A percentile compares a stretch with the other conserved stretches of the same genome.
These are phyloP conservation scores for Oryzias javanicus DNA, from an alignment of 2,113 vertebrate genomes.

Conservation along the genomic window DNA sequence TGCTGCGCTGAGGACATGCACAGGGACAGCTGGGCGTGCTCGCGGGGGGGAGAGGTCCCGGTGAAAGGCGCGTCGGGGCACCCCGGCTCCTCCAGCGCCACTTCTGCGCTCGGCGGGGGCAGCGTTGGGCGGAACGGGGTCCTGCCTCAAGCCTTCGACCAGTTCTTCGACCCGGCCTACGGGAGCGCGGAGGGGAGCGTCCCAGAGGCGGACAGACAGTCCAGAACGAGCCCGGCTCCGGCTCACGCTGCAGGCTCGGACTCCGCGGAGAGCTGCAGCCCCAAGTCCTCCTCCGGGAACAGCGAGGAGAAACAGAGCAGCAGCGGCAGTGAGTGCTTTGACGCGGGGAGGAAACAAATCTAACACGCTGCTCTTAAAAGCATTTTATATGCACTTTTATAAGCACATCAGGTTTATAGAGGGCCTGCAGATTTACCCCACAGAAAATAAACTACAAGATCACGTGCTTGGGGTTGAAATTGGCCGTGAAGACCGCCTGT, in stretches of 20 bases:
- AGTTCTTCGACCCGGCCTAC: constrained; percentile 97
- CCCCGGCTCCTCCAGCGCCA: constrained; percentile 82
- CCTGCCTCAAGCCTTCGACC: constrained; percentile 96
- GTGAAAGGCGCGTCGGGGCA: constrained; percentile 90
- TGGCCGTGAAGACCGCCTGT: constrained; percentile 89
- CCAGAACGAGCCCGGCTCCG: constrained; percentile 79
- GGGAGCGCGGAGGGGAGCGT: constrained; percentile 79
- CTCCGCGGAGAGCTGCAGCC: constrained; percentile 89
- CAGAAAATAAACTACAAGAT: constrained; percentile 96
- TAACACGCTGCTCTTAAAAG: constrained; percentile 91
- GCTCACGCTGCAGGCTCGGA: constrained; percentile 82
- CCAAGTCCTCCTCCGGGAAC: constrained; percentile 93
- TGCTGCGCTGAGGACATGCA: constrained; percentile 97
- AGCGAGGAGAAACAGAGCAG: constrained; percentile 90
- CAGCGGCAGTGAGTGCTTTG: constrained; percentile 87
- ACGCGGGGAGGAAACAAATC: constrained; percentile 78
- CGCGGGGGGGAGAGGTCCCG: constrained; percentile 87
- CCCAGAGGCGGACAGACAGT: constrained; percentile 80
- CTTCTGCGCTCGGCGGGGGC: constrained; percentile 86
- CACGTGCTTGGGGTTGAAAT: constrained; percentile 99
- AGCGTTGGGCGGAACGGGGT: constrained; percentile 93
- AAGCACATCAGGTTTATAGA: constrained; percentile 99
- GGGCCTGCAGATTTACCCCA: constrained; percentile 93
- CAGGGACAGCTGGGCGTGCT: constrained; percentile 91
- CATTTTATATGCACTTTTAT: constrained; percentile 99